Conservation (phyloP, 2,113 vertebrate species). For the Budorcas taxicolor region DNA sequence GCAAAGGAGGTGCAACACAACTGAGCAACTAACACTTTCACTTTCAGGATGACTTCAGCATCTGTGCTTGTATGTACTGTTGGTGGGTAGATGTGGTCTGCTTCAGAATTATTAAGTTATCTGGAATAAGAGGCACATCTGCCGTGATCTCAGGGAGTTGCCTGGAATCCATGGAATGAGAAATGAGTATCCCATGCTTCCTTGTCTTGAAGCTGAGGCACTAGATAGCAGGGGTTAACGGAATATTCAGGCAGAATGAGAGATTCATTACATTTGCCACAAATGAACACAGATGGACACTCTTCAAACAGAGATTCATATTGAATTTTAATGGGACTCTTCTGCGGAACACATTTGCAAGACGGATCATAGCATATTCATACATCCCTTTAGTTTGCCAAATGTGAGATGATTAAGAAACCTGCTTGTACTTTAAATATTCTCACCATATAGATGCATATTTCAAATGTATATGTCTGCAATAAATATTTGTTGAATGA, state of each 20-base stretch:
- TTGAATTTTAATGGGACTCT: constrained; percentile 56
- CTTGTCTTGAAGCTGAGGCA: not conserved
- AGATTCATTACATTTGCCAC: not conserved
- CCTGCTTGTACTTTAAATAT: constrained; percentile 47
- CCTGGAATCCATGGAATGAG: not conserved
- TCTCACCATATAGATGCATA: not conserved
- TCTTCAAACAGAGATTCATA: constrained; percentile 44
- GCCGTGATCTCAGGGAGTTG: not conserved
- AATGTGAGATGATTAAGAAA: constrained; percentile 3
- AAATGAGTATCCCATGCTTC: not conserved
- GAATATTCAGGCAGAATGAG: not conserved
- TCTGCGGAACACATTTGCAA: constrained; percentile 48
- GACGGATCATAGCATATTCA: constrained; percentile 57
- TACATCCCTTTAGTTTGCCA: constrained; percentile 26
- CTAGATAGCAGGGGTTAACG: not conserved
- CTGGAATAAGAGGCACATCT: not conserved
- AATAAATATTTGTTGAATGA: constrained; percentile 55
- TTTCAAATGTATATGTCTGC: not conserved
- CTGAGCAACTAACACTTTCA: not conserved
- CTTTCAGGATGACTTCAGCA: not conserved
- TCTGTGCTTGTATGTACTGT: rapidly evolving
- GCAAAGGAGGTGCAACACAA: not conserved
- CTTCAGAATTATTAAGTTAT: not conserved
- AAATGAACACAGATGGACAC: constrained; percentile 20
- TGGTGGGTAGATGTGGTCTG: not conserved